phyloP scores from a whole-genome alignment of 2,888 invertebrate genomes.

The Craniophora ligustri region DNA sequence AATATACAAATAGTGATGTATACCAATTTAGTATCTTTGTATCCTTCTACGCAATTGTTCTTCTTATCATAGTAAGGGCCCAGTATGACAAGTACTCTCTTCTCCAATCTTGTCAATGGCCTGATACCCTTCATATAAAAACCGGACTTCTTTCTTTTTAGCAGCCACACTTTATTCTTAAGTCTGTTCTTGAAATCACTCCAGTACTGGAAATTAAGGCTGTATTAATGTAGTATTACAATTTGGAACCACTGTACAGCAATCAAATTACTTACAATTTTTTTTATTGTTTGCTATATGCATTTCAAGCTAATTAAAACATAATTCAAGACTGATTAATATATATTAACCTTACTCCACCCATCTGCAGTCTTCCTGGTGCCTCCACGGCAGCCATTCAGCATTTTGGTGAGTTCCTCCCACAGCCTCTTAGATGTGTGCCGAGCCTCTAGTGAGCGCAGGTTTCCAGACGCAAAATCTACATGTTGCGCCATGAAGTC shows the following conservation, averaged over 20 bases:
- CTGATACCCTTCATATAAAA: slow-evolving; percentile 58
- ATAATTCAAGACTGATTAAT: no score
- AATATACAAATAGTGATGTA: slow-evolving; percentile 27
- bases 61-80: slow-evolving; percentile 72
- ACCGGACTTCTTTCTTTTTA: slow-evolving; percentile 62
- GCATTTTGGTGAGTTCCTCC: slow-evolving; percentile 67
- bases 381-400: slow-evolving; percentile 67
- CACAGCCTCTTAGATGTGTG: slow-evolving; percentile 72
- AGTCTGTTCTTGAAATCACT: slow-evolving; percentile 79
- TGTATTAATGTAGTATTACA: no score
- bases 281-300: no score
- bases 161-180: slow-evolving; percentile 68
- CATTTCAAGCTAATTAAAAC: no score
- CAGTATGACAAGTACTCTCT: slow-evolving; percentile 69
- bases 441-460: slow-evolving; percentile 70
- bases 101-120: slow-evolving; percentile 72
- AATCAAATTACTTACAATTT: no score
- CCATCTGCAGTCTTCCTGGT: slow-evolving; percentile 70
- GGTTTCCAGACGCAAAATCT: slow-evolving; percentile 72
- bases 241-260: background rate
- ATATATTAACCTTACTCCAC: slow-evolving; percentile 74
- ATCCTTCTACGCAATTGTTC: slow-evolving; percentile 37
- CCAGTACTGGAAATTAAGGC: slow-evolving; percentile 71
- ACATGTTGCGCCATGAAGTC: slow-evolving; percentile 78
- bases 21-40: slow-evolving; percentile 58